Evolutionary conservation across 2,888 invertebrate species (phyloP).

Genomic region (Pseudanteris insignis): DNA sequence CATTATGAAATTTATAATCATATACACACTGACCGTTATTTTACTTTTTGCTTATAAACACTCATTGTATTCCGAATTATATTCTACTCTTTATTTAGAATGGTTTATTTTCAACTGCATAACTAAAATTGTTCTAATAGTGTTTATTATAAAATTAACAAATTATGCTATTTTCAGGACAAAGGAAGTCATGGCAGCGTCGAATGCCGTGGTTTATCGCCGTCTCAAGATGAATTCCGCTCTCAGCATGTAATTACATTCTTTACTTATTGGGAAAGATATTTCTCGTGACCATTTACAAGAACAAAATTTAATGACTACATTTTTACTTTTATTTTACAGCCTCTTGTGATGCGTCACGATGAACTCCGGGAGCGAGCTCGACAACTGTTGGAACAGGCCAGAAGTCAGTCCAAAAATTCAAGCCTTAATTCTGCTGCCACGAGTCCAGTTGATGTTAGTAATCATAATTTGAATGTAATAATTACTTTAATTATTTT

Average conservation of each 20-base stretch:
- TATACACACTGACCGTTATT: neutral
- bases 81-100: neutral
- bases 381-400: constrained; percentile 82
- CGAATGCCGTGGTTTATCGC: constrained; percentile 59
- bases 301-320: constrained; percentile 4
- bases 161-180: constrained; percentile 56
- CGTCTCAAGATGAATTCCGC: constrained; percentile 58
- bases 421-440: constrained; percentile 67
- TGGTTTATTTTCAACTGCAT: no score
- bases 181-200: constrained; percentile 59
- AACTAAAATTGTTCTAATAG: no score
- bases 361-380: constrained; percentile 87
- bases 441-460: constrained; percentile 69
- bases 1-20: constrained; percentile 10
- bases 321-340: constrained; percentile 5
- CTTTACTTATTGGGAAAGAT: no score
- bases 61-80: constrained; percentile 5
- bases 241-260: constrained; percentile 63
- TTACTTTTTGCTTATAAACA: constrained; percentile 2
- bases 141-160: no score
- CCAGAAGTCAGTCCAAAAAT: constrained; percentile 68
- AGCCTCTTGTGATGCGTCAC: constrained; percentile 73
- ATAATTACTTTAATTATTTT: no score
- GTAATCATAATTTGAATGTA: constrained; percentile 8
- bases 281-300: neutral